phyloP scores from a whole-genome alignment of 2,113 vertebrate species.

The Hypanus sabinus region DNA sequence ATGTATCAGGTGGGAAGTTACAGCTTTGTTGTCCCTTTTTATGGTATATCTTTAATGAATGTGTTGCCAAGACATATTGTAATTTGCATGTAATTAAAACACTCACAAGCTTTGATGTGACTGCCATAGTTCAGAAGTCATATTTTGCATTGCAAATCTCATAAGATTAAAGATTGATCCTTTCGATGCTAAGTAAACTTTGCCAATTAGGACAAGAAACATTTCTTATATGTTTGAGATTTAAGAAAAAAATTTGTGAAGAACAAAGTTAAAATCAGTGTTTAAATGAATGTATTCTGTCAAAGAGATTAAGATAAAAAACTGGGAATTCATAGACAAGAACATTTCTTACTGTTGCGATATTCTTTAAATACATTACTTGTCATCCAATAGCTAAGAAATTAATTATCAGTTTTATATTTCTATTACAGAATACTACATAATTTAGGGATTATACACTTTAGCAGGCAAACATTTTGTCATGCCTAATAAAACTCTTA shows the following conservation, averaged over 20 bases:
- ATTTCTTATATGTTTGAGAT: conserved; percentile 95
- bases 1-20: conserved; percentile 79
- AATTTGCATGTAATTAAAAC: conserved; percentile 73
- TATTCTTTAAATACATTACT: not conserved
- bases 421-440: not conserved
- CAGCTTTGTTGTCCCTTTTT: conserved; percentile 70
- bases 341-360: conserved; percentile 63
- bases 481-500: not conserved
- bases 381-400: not conserved
- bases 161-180: conserved; percentile 72
- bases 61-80: conserved; percentile 61
- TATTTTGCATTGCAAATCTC: conserved; percentile 61
- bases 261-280: conserved; percentile 85
- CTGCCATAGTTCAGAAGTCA: conserved; percentile 64
- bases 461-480: not conserved
- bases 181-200: conserved; percentile 75
- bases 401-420: not conserved
- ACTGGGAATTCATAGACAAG: conserved; percentile 63
- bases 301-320: conserved; percentile 83
- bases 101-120: conserved; percentile 72
- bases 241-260: conserved; percentile 96
- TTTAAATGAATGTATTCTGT: conserved; percentile 95
- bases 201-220: conserved; percentile 82
- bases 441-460: not conserved
- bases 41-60: conserved; percentile 73